Conservation (phyloP, 2,888 invertebrate species). For the Loripinus fragilis region DNA sequence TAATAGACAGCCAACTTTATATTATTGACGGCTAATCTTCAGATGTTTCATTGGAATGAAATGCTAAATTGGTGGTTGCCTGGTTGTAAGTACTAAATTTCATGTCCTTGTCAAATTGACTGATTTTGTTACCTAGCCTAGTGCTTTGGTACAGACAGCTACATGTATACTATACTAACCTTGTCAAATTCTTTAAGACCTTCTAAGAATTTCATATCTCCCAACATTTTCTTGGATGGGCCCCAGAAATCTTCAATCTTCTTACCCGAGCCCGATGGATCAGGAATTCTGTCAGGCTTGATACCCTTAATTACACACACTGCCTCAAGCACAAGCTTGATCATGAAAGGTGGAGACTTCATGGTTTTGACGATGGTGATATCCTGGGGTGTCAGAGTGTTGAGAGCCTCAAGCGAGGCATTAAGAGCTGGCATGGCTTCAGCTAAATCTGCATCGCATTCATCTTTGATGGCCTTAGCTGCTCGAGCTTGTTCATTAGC, state of each 20-base stretch:
- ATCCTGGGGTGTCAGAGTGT: slow-evolving; percentile 83
- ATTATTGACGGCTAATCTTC: no score
- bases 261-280: slow-evolving; percentile 83
- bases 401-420: slow-evolving; percentile 82
- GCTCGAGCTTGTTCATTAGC: slow-evolving; percentile 87
- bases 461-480: slow-evolving; percentile 83
- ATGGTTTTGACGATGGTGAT: slow-evolving; percentile 83
- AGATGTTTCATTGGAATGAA: no score
- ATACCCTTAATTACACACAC: slow-evolving; percentile 83
- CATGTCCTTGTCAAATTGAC: no score
- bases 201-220: slow-evolving; percentile 84
- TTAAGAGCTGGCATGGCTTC: slow-evolving; percentile 84
- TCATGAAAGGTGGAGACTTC: slow-evolving; percentile 83
- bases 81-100: no score
- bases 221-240: slow-evolving; percentile 82
- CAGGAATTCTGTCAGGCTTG: slow-evolving; percentile 83
- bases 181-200: slow-evolving; percentile 81
- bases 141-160: neutral
- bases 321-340: slow-evolving; percentile 83
- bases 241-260: slow-evolving; percentile 84
- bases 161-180: slow-evolving; percentile 61
- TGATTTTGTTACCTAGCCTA: no score
- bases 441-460: slow-evolving; percentile 83
- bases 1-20: no score
- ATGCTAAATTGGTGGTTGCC: no score